phyloP scores from a whole-genome alignment of 2,113 vertebrate genomes.

The Corythornis vintsioides region DNA sequence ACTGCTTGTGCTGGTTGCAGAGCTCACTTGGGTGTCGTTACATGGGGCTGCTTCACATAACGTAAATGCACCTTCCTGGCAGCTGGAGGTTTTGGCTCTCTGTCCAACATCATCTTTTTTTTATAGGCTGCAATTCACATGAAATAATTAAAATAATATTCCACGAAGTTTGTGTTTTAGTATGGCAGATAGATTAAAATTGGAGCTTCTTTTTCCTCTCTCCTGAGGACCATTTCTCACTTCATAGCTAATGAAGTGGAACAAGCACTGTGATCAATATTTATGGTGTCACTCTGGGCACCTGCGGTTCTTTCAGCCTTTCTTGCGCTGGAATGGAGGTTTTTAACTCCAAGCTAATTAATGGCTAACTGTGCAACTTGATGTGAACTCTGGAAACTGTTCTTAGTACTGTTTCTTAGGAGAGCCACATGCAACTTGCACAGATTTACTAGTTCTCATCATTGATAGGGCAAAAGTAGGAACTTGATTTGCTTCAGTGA shows the following conservation, averaged over 20 bases:
- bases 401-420: background rate
- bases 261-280: slow-evolving; percentile 31
- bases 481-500: background rate
- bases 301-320: background rate
- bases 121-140: background rate
- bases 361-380: background rate
- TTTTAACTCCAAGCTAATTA: background rate
- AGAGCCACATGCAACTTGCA: background rate
- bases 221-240: background rate
- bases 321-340: background rate
- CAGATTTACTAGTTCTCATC: background rate
- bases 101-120: background rate
- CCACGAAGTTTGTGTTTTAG: background rate
- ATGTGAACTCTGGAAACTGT: background rate
- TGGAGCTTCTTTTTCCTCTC: background rate
- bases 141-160: slow-evolving; percentile 53
- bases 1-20: background rate
- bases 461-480: background rate
- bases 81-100: background rate
- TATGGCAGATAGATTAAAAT: background rate
- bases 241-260: slow-evolving; percentile 41
- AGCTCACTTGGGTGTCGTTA: background rate
- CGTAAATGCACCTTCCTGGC: background rate
- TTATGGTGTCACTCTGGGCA: slow-evolving; percentile 32
- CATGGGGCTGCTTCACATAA: background rate